Evolutionary conservation across 2,888 invertebrate genomes (phyloP).

Genomic region (Melanostoma mellinum): DNA sequence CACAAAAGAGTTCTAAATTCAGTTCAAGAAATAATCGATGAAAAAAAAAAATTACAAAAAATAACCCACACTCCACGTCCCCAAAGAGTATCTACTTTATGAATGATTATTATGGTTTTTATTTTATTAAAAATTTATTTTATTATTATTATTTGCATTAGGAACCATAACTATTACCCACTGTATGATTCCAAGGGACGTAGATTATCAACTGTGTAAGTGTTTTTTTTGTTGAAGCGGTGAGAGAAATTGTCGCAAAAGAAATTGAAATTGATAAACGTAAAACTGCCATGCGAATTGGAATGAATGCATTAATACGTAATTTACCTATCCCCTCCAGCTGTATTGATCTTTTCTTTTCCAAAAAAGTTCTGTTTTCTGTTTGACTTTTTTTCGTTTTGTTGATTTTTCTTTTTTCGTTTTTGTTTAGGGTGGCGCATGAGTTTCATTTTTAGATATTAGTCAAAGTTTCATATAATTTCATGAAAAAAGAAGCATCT

Average conservation of each 20-base stretch:
- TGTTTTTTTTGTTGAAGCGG: constrained; percentile 74
- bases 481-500: no score
- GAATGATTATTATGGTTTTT: constrained; percentile 20
- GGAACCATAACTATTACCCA: constrained; percentile 81
- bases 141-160: constrained; percentile 75
- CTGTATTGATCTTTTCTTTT: constrained; percentile 27
- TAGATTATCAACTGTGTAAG: constrained; percentile 81
- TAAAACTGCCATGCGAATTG: constrained; percentile 59
- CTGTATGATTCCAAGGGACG: constrained; percentile 82
- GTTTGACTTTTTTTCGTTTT: constrained; percentile 20
- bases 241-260: constrained; percentile 47
- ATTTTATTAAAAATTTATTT: constrained; percentile 62
- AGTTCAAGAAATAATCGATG: no score
- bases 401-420: constrained; percentile 18
- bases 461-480: no score
- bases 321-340: constrained; percentile 1
- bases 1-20: neutral
- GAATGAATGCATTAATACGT: constrained; percentile 59
- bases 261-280: constrained; percentile 37
- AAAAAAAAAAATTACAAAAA: neutral
- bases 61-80: neutral
- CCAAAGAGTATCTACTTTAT: neutral
- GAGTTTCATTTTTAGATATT: constrained; percentile 9
- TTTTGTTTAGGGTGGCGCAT: constrained; percentile 35
- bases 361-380: constrained; percentile 13